Conservation (phyloP, 2,113 vertebrate species). For the Muscicapa adusta region DNA sequence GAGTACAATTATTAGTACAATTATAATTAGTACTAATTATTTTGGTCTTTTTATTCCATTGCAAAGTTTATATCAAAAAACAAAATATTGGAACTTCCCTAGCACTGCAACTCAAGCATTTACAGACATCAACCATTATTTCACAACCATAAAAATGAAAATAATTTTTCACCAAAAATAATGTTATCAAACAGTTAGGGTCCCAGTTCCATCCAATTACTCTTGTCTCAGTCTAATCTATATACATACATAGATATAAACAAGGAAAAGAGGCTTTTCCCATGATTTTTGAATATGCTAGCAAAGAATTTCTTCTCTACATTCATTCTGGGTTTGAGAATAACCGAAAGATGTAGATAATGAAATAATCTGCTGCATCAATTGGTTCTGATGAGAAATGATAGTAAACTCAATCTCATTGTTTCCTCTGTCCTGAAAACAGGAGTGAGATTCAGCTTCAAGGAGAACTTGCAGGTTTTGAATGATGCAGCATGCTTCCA, state of each 20-base stretch:
- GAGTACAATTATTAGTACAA: no score
- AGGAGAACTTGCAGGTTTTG: not conserved
- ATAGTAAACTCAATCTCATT: not conserved
- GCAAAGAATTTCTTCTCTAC: not conserved
- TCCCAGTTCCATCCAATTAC: not conserved
- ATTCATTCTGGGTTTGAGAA: not conserved
- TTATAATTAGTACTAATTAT: no score
- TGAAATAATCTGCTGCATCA: not conserved
- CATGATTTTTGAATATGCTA: not conserved
- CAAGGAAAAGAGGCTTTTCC: not conserved
- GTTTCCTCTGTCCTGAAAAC: not conserved
- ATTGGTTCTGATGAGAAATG: not conserved
- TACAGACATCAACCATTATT: not conserved
- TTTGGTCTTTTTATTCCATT: not conserved
- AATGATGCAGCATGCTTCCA: not conserved
- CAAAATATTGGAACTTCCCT: not conserved
- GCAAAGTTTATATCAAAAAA: not conserved
- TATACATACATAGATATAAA: no score
- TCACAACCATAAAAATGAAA: not conserved
- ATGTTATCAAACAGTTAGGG: not conserved
- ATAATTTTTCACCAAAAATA: not conserved
- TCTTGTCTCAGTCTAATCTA: not conserved
- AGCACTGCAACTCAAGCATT: not conserved
- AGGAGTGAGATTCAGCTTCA: not conserved
- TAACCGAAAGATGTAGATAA: not conserved